A percentile compares a stretch with the other conserved stretches of the same genome.
phyloP scores from a whole-genome alignment of 2,888 invertebrate genomes.

The Noctuana brunneofusca region DNA sequence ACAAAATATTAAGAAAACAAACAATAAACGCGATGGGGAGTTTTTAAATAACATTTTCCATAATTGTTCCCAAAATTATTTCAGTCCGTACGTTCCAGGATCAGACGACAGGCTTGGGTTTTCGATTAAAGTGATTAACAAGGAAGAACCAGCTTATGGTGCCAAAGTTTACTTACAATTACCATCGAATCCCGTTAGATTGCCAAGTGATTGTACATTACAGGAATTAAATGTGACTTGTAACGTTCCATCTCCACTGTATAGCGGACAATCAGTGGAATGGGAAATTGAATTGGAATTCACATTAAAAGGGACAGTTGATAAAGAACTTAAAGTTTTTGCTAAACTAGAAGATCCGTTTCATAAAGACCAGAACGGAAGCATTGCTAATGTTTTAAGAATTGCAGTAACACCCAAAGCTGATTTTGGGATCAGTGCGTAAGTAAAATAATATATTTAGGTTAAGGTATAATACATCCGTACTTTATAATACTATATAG shows the following conservation, averaged over 20 bases:
- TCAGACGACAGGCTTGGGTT: constrained; percentile 57
- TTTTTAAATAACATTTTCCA: too few species aligned
- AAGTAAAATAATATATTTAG: too few species aligned
- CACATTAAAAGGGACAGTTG: constrained; percentile 46
- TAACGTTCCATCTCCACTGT: constrained; percentile 60
- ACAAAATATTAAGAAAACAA: too few species aligned
- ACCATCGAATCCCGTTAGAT: constrained; percentile 59
- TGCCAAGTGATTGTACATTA: constrained; percentile 63
- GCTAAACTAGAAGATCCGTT: constrained; percentile 58
- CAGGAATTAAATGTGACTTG: constrained; percentile 58
- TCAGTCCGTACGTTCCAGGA: constrained; percentile 67
- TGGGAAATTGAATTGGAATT: constrained; percentile 72
- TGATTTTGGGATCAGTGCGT: constrained; percentile 61
- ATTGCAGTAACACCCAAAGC: constrained; percentile 56
- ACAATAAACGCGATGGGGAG: too few species aligned
- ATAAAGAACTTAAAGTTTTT: constrained; percentile 48
- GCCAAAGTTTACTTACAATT: constrained; percentile 59
- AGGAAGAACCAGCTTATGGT: constrained; percentile 71
- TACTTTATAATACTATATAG: too few species aligned
- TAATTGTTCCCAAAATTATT: constrained; percentile 32
- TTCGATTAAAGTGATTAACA: constrained; percentile 58
- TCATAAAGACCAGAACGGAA: constrained; percentile 54
- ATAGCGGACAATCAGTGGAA: constrained; percentile 51
- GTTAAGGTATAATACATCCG: too few species aligned
- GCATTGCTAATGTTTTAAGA: constrained; percentile 44